Evolutionary conservation across 2,888 invertebrate genomes (phyloP), one percentile per base, ranked within the genome.

Genomic region (Lordiphosa andalusiaca): DNA sequence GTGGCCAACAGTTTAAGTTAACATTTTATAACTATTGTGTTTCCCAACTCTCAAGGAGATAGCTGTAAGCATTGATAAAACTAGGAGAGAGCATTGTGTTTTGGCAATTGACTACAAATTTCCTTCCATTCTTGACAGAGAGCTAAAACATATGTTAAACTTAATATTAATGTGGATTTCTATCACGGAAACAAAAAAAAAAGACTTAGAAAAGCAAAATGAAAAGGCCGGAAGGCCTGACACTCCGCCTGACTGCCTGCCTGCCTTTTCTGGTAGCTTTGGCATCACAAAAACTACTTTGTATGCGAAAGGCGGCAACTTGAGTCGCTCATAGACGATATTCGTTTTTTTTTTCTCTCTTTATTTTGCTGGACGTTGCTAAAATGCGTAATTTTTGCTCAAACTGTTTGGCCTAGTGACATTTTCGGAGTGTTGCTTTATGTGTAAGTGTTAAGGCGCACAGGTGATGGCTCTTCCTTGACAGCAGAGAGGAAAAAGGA

Each of bases 391-490:
- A 77, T 72, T 72, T 71, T 44, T 44, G 30, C 50, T 30, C 30
- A 30, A 30, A 30, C 33, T 56, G 54, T 54, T 61, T 51, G 55
- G 78, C 61, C 71, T 68, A 59, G 53, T 65, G 55, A 59, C 57
- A 59, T 70, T 39, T 37, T 50, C 35, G 48, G 53, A 53, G 60
- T 74, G 54, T 57, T 51, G 72, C 67, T 71, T 85, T 83, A 52
- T 69, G 67, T 41, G 67, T 50, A 80, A 85, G 85, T 84, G 77
- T 75, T 84, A 81, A 83, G 69, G 85, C 85, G 73, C 52, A 46
- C 67, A 78, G 84, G 85, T 84, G 77, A 75, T 63, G 66, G 37
- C 58, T 50, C 33, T 50, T 46, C 47, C 40, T 30, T 6, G 23
- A 7, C 35, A 46, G 21, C 35, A 33, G 10, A 25, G 54, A 33